These are phyloP conservation scores for Antechinus stuartii DNA, from an alignment of 2,113 vertebrate species.

Conservation along the genomic window DNA sequence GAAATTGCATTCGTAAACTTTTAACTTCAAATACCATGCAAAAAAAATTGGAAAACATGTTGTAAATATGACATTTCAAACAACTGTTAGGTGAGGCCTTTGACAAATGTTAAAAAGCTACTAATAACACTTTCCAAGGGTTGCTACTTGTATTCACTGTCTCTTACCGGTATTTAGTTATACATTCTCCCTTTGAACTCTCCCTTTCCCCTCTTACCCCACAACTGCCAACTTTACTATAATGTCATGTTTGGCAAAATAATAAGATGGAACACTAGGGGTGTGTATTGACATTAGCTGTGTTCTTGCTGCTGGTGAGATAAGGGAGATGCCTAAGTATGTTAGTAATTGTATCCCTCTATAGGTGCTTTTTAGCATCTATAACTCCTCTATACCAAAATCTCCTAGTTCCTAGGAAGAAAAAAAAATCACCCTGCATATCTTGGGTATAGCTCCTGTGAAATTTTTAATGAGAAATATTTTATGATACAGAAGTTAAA, in stretches of 20 bases:
- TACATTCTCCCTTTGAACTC: not conserved
- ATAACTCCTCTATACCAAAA: not conserved
- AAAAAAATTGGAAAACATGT: not conserved
- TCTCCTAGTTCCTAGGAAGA: not conserved
- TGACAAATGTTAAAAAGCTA: rapidly evolving
- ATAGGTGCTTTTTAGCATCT: not conserved
- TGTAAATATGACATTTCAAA: not conserved
- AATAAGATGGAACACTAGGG: rapidly evolving
- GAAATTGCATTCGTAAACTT: not conserved
- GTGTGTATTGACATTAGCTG: rapidly evolving
- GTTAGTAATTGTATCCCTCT: not conserved
- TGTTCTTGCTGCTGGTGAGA: not conserved
- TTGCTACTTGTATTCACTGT: not conserved
- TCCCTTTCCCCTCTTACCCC: rapidly evolving
- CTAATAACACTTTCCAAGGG: not conserved
- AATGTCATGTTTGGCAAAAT: not conserved
- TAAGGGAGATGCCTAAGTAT: not conserved
- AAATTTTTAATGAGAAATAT: not conserved
- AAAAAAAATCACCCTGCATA: not conserved
- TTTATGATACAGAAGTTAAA: not conserved
- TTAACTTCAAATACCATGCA: not conserved
- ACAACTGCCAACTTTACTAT: not conserved
- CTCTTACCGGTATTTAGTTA: not conserved
- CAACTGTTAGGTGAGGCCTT: not conserved
- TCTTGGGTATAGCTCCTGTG: not conserved